These are phyloP conservation scores for Quadroppia sp. DNA, from an alignment of 2,888 invertebrate genomes.

Conservation along the genomic window DNA sequence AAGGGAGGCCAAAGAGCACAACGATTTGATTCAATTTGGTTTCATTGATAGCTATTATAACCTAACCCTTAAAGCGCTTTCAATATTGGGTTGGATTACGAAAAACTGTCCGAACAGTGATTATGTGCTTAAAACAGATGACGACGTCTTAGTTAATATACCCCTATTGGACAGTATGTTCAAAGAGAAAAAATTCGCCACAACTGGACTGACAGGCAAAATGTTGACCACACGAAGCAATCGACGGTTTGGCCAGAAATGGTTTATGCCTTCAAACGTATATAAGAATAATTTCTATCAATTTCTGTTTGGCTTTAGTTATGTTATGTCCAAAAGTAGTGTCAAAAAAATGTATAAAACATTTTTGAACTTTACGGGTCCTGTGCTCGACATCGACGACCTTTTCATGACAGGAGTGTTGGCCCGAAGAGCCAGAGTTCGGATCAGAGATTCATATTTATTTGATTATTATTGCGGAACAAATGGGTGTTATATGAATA, in stretches of 20 bases:
- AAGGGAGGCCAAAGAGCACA: constrained; percentile 27
- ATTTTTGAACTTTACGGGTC: constrained; percentile 4
- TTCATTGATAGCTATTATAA: constrained; percentile 43
- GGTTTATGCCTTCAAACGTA: constrained; percentile 36
- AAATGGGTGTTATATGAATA: neutral
- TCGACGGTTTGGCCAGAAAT: constrained; percentile 32
- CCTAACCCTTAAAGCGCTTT: constrained; percentile 41
- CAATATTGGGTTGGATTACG: constrained; percentile 39
- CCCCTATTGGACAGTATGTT: constrained; percentile 20
- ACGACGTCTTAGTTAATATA: constrained; percentile 44
- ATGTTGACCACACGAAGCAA: constrained; percentile 29
- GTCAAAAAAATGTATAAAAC: constrained; percentile 31
- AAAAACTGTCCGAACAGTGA: constrained; percentile 32
- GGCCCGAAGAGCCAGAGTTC: constrained; percentile 18
- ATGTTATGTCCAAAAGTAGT: constrained; percentile 36
- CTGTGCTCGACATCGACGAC: constrained; percentile 41
- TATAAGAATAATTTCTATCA: constrained; percentile 28
- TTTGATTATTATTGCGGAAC: constrained; percentile 3
- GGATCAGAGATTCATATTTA: neutral
- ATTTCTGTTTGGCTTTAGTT: constrained; percentile 36
- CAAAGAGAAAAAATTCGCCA: constrained; percentile 7
- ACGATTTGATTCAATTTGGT: constrained; percentile 42
- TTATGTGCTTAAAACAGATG: constrained; percentile 44
- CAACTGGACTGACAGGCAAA: constrained; percentile 35
- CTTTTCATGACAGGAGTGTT: constrained; percentile 40